Conservation (phyloP, 2,797 vertebrate genomes). For the Carduelis carduelis region DNA sequence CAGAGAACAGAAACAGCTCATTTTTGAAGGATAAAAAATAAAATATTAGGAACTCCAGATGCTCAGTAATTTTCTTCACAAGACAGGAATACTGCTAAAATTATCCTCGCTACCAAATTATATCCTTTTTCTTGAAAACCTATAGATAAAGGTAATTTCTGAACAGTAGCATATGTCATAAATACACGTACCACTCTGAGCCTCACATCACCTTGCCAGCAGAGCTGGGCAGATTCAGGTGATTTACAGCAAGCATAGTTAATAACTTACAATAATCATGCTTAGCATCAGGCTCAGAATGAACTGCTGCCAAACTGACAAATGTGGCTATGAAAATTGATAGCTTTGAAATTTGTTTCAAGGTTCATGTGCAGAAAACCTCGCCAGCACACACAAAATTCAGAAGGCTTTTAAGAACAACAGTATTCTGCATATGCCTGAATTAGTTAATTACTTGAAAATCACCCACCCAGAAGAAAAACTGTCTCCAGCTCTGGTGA, state of each 20-base stretch:
- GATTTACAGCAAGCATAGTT: neutral
- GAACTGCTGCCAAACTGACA: slow-evolving; percentile 37
- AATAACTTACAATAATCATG: slow-evolving; percentile 29
- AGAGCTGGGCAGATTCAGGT: neutral
- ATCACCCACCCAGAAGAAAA: neutral
- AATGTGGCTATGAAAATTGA: slow-evolving; percentile 4
- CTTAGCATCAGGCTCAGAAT: slow-evolving; percentile 35
- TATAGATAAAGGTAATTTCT: neutral
- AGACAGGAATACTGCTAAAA: neutral
- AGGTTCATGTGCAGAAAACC: neutral
- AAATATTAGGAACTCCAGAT: neutral
- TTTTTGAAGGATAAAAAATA: neutral
- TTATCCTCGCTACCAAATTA: neutral
- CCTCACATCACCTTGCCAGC: neutral
- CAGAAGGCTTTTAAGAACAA: neutral
- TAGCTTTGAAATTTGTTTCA: slow-evolving; percentile 37
- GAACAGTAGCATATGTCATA: neutral
- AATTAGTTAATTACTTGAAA: neutral
- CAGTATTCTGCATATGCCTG: neutral
- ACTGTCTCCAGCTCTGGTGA: neutral
- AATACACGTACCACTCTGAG: neutral
- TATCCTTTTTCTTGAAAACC: neutral
- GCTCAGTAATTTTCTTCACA: neutral
- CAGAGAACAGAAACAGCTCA: neutral
- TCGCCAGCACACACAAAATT: neutral